These are phyloP conservation scores for Lucinisca nassula DNA, from an alignment of 2,888 invertebrate genomes.

Conservation along the genomic window DNA sequence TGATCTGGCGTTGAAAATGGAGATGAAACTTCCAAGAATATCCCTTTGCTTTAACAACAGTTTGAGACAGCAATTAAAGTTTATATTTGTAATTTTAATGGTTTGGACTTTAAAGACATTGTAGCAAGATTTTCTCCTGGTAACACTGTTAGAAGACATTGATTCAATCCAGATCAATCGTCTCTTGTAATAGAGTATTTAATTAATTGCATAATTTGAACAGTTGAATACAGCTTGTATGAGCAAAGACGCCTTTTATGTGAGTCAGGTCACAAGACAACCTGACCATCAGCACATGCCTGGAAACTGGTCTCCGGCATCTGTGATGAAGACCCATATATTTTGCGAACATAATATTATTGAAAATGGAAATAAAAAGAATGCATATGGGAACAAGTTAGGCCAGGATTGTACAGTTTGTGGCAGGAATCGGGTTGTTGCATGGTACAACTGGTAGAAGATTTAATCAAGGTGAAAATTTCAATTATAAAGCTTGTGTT, in stretches of 20 bases:
- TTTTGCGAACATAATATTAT: too few relatives aligned
- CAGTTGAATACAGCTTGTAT: slow-evolving; percentile 2
- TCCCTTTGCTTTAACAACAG: too few relatives aligned
- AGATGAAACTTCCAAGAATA: too few relatives aligned
- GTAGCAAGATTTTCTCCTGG: not conserved
- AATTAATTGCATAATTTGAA: slow-evolving; percentile 17
- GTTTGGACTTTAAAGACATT: slow-evolving; percentile 3
- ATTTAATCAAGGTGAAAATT: slow-evolving; percentile 16
- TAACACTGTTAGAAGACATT: slow-evolving; percentile 1
- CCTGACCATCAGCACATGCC: too few relatives aligned
- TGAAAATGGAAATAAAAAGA: too few relatives aligned
- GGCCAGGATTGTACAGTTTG: too few relatives aligned
- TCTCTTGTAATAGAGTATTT: slow-evolving; percentile 14
- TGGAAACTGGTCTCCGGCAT: too few relatives aligned
- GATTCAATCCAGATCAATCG: slow-evolving; percentile 13
- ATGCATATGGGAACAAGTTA: too few relatives aligned
- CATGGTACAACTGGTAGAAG: too few relatives aligned
- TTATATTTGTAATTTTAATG: slow-evolving; percentile 7
- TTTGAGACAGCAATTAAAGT: slow-evolving; percentile 8
- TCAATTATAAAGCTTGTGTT: not conserved
- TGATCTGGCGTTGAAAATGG: too few relatives aligned
- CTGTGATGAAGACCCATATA: too few relatives aligned
- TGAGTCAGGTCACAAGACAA: not conserved
- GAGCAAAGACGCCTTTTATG: slow-evolving; percentile 7
- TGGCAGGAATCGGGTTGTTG: too few relatives aligned